These are phyloP conservation scores for Amphipoea lucens DNA, from an alignment of 2,888 invertebrate genomes.

Conservation along the genomic window DNA sequence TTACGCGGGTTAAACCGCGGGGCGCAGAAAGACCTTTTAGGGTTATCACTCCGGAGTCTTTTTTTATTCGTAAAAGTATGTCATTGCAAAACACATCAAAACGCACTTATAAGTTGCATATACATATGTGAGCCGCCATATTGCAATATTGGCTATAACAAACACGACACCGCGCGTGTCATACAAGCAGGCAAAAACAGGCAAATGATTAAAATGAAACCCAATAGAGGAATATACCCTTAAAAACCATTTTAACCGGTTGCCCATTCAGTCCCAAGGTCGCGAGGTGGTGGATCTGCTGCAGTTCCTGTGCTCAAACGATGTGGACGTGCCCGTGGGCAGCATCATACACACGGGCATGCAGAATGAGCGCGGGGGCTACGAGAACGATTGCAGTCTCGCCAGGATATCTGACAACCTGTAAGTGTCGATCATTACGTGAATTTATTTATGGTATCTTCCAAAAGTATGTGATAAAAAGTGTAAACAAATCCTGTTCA, in stretches of 20 bases:
- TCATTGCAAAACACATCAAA: neutral
- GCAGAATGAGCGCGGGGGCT: slow-evolving; percentile 98
- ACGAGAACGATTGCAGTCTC: slow-evolving; percentile 99
- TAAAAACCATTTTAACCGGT: neutral
- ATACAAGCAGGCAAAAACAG: neutral
- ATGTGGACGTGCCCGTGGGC: slow-evolving; percentile 98
- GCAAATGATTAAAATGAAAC: neutral
- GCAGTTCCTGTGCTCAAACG: slow-evolving; percentile 98
- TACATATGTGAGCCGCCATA: neutral
- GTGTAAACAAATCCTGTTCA: neutral
- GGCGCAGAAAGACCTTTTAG: neutral
- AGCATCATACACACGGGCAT: slow-evolving; percentile 99
- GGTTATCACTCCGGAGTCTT: neutral
- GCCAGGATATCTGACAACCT: slow-evolving; percentile 96
- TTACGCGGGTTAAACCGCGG: too few species aligned
- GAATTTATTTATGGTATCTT: neutral
- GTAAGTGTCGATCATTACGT: slow-evolving; percentile 87
- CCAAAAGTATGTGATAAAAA: too few species aligned
- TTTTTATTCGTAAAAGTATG: neutral
- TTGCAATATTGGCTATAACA: neutral
- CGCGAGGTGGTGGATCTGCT: slow-evolving; percentile 96
- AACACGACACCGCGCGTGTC: neutral
- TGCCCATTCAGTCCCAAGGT: slow-evolving; percentile 92
- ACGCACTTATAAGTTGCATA: neutral
- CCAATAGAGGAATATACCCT: neutral